Evolutionary conservation across 2,888 invertebrate genomes (phyloP), one percentile per base, ranked within the genome.

Genomic region (Agrochola litura): DNA sequence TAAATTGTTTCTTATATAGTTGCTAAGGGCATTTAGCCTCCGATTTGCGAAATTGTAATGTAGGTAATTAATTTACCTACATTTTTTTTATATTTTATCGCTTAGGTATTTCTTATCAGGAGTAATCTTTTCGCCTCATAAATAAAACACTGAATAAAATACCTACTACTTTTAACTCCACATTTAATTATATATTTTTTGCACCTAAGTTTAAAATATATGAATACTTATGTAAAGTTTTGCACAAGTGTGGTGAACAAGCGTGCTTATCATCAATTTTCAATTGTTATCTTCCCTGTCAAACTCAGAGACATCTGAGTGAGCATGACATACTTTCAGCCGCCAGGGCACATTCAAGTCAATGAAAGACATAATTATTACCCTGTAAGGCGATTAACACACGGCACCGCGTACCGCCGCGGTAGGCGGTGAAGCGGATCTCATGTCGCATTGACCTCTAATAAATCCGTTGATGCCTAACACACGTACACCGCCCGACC

Each of bases 1-100:
- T 79, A 84, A 79, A 52, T 68, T 52, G 54, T 63, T 71, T 46
- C 6, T 60, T n/a, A 49, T 1, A 16, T 49, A 63, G 66, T 73
- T 70, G 60, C 83, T 49, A 54, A 54, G 66, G n/a, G 19, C 46
- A 54, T 9, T 63, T 67, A 25, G 43, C 16, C 52, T 68, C 71
- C 9, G 37, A 56, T 30, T 72, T 70, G 30, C 19, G 63, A 58
- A 65, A 43, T 22, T 22, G 16, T 25, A n/a, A n/a, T 56, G 12
- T 12, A 56, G 22, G 30, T n/a, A 16, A 41, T 37, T 68, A 37
- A 79, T 52, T 60, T 16, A 41, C 52, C 16, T 60, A 16, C 2
- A n/a, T 41, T 14, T 16, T 56, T 19, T 43, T 56, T n/a, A n/a
- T n/a, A n/a, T n/a, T n/a, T 49, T 14, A 49, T 58, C 3, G 16